Evolutionary conservation across 2,888 invertebrate species (phyloP).

Genomic region (Yponomeuta plumbellus): DNA sequence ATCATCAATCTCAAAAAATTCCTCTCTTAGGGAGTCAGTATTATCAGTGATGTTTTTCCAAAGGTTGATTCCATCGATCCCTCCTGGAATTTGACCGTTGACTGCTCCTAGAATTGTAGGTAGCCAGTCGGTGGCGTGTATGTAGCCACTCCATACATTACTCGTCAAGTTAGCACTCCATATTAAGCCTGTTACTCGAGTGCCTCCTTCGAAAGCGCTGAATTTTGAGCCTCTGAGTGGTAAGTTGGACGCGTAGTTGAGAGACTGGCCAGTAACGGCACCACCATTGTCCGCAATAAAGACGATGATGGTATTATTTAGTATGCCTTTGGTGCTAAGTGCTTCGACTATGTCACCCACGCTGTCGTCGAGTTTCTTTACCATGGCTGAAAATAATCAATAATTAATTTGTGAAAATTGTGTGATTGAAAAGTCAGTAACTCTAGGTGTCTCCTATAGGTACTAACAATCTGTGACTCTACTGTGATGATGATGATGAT

Average conservation of each 20-base stretch:
- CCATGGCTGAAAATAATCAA: conserved; percentile 80
- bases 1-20: conserved; percentile 57
- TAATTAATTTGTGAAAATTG: not conserved
- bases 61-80: conserved; percentile 53
- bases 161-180: conserved; percentile 76
- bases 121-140: conserved; percentile 89
- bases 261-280: conserved; percentile 81
- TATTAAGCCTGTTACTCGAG: conserved; percentile 83
- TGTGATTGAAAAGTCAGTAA: no score
- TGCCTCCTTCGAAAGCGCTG: conserved; percentile 89
- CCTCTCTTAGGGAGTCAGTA: conserved; percentile 41
- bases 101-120: conserved; percentile 79
- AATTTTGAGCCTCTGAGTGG: conserved; percentile 87
- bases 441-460: no score
- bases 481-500: no score
- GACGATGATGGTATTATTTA: conserved; percentile 88
- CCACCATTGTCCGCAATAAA: conserved; percentile 95
- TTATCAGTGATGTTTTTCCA: conserved; percentile 48
- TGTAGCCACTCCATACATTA: conserved; percentile 67
- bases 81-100: conserved; percentile 38
- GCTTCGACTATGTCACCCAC: conserved; percentile 85
- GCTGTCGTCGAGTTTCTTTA: conserved; percentile 89
- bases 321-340: conserved; percentile 79
- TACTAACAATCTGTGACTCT: no score
- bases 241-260: conserved; percentile 87